Evolutionary conservation across 2,888 invertebrate genomes (phyloP), one percentile per base, ranked within the genome.

Genomic region (Schizaphis graminum): DNA sequence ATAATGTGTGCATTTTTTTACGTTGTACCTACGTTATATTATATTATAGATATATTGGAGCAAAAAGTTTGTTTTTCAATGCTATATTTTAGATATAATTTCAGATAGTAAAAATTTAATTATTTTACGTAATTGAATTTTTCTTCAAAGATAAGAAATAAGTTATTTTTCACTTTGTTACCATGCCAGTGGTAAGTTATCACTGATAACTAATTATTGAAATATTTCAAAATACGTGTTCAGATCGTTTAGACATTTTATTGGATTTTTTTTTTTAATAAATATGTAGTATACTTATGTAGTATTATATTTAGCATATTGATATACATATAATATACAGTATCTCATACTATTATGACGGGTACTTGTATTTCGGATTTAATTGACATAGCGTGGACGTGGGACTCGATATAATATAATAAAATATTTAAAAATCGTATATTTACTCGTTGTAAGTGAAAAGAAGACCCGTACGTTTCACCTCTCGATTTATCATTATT

Each of bases 401-500:
- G 67, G 67, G 2, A n/a, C 28, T 13, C 77, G 35, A 7, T 35
- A 77, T 35, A 35, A 77, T 77, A 77, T 77, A 67, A 77, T 77
- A 67, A 5, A 26, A 26, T 57, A 21, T 35, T 8, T 77, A 77
- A 35, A 77, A 77, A 77, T 77, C 77, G 35, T 77, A 77, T 35
- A 67, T 41, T 21, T 35, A 77, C 35, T 77, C 16, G 28, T 5
- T 8, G 77, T 77, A 21, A 35, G 8, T 41, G 21, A 77, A 77
- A 77, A 21, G 26, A 57, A 57, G 26, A 26, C 77, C 21, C 3
- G 77, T 77, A 21, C 8, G 77, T n/a, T 67, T 67, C n/a, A n/a
- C 21, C 21, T 77, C 77, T 77, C 77, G 77, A 77, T 77, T 35
- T 77, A 77, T 77, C 77, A 77, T 77, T 77, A 77, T 67, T 77